Conservation (phyloP, 1,140 invertebrate species). For the Onthophagus taurus region DNA sequence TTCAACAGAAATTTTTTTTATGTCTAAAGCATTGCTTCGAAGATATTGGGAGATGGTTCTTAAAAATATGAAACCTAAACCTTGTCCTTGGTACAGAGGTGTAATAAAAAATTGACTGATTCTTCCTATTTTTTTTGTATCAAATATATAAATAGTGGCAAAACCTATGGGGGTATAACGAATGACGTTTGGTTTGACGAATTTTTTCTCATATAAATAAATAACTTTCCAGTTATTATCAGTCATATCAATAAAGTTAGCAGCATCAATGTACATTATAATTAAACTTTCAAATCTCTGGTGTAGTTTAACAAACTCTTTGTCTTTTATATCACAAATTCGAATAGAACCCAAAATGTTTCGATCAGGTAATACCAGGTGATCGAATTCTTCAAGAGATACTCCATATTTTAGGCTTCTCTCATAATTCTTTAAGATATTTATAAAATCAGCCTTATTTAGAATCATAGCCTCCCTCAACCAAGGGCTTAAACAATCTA, state of each 20-base stretch:
- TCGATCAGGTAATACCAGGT: conserved; percentile 12
- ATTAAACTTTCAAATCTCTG: conserved; percentile 82
- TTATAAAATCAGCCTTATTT: conserved; percentile 62
- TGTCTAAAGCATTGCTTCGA: conserved; percentile 12
- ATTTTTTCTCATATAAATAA: conserved; percentile 61
- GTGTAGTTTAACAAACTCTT: conserved; percentile 73
- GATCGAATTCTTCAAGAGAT: conserved; percentile 9
- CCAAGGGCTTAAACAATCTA: conserved; percentile 53
- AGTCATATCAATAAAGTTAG: conserved; percentile 83
- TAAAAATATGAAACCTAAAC: conserved; percentile 62
- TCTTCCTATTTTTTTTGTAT: conserved; percentile 45
- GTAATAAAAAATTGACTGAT: conserved; percentile 87
- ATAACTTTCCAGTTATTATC: conserved; percentile 90
- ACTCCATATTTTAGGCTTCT: conserved; percentile 25
- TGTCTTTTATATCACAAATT: conserved; percentile 54
- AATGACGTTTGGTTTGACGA: background rate
- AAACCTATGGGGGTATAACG: conserved; percentile 59
- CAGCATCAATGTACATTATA: conserved; percentile 92
- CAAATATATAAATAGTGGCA: conserved; percentile 84
- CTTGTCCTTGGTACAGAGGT: conserved; percentile 79
- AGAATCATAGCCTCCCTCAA: conserved; percentile 46
- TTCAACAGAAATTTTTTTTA: conserved; percentile 24
- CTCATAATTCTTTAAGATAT: conserved; percentile 56
- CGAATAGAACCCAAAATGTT: conserved; percentile 58
- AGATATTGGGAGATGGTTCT: conserved; percentile 17